Evolutionary conservation across 2,888 invertebrate genomes (phyloP).

Genomic region (Harpalus rubripes): DNA sequence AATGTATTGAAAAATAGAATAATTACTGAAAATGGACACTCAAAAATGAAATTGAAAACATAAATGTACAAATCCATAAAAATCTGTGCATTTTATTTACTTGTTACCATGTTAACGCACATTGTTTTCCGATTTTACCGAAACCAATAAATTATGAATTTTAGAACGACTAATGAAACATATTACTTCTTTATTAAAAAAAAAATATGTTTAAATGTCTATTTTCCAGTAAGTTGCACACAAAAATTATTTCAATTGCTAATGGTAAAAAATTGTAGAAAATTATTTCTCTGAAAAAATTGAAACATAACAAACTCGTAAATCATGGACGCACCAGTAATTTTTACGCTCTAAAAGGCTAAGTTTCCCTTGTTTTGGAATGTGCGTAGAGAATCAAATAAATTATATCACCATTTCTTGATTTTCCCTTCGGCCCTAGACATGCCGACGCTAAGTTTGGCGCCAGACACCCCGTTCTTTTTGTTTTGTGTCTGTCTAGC

Average conservation of each 20-base stretch:
- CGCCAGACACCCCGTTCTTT: conserved; percentile 31
- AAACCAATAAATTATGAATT: too few species aligned
- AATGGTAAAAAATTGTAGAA: background rate
- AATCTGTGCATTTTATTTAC: too few species aligned
- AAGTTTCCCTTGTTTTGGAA: conserved; percentile 3
- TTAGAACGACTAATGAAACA: too few species aligned
- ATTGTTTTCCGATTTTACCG: too few species aligned
- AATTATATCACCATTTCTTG: conserved; percentile 7
- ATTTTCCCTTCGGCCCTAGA: conserved; percentile 51
- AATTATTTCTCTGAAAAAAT: background rate
- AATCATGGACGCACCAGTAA: conserved; percentile 16
- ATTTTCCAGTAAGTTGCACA: too few species aligned
- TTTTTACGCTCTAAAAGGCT: background rate
- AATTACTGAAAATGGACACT: too few species aligned
- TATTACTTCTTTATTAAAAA: too few species aligned
- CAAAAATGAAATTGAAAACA: too few species aligned
- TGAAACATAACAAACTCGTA: background rate
- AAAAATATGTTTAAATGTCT: too few species aligned
- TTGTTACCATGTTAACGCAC: too few species aligned
- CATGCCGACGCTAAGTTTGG: conserved; percentile 26
- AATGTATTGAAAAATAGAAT: too few species aligned
- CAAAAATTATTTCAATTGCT: background rate
- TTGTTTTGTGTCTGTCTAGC: conserved; percentile 50
- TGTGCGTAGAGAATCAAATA: background rate
- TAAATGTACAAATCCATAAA: too few species aligned